Conservation (phyloP, 2,797 vertebrate species). For the Okamejei kenojei region DNA sequence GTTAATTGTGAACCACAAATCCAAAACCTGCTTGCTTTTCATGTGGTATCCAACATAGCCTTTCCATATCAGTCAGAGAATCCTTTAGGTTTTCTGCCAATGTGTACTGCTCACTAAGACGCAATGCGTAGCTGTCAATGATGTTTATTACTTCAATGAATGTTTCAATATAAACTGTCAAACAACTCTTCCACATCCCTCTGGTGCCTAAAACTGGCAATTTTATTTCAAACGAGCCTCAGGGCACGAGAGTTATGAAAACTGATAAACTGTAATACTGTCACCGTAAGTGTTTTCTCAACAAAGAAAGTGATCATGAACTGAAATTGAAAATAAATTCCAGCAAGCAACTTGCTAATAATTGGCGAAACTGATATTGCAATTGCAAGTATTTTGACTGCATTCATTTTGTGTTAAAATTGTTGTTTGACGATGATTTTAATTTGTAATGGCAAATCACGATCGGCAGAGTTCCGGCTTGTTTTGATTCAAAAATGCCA, state of each 20-base stretch:
- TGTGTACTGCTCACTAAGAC: neutral
- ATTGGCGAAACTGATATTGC: neutral
- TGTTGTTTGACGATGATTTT: neutral
- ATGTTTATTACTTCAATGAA: slow-evolving; percentile 68
- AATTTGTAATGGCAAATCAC: neutral
- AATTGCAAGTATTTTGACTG: neutral
- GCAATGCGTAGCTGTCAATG: slow-evolving; percentile 53
- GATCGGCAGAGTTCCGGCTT: neutral
- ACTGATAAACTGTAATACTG: slow-evolving; percentile 57
- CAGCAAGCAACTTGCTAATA: neutral
- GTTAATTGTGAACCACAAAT: too few species aligned
- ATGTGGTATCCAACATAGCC: too few species aligned
- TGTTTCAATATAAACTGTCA: slow-evolving; percentile 67
- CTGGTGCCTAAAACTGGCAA: slow-evolving; percentile 61
- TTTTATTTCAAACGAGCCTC: slow-evolving; percentile 63
- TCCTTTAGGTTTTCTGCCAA: slow-evolving; percentile 46
- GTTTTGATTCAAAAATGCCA: neutral
- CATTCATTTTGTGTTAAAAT: neutral
- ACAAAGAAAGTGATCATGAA: slow-evolving; percentile 34
- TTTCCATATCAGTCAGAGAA: slow-evolving; percentile 61
- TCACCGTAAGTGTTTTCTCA: slow-evolving; percentile 51
- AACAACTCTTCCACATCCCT: slow-evolving; percentile 66
- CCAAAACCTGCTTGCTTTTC: too few species aligned
- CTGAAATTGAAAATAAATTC: neutral
- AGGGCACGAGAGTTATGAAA: slow-evolving; percentile 64